Base-by-base conservation (phyloP, 2,888 invertebrate genomes). In the Trissolcus brochymenae region DNA sequence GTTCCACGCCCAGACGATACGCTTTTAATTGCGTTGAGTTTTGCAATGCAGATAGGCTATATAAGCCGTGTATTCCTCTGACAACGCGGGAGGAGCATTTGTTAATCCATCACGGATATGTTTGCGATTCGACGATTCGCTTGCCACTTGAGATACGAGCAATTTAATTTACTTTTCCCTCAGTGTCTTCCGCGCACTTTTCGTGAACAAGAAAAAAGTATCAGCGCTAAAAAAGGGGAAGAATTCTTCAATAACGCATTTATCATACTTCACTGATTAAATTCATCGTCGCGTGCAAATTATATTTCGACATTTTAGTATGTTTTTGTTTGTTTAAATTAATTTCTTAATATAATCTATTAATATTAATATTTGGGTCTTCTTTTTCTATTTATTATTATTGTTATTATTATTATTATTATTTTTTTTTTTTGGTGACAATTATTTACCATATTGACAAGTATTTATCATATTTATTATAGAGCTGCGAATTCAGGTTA, bases 1-100 rank as follows among this genome's bases (percentile, higher is more conserved):
- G 75, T 77, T 74, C 54, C 57, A 77, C 81, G 78, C 79, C 66
- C 78, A 76, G 73, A 76, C 83, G 83, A 85, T 84, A 83, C 81
- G 83, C 81, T 85, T 85, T 85, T 84, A 85, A 84, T 84, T 84
- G 85, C 83, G 81, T 80, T 79, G 80, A 64, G 80, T 85, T 85
- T 85, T 85, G 82, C 85, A 85, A 85, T 85, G 83, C 83, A 84
- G 81, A 84, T 85, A 79, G 78, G 75, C 76, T 67, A 78, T 25
- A 25, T 78, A 78, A 78, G 78, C 68, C 65, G 50, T 68, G 60
- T 72, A 67, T 65, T 50, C 51, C 71, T 40, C 50, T 70, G 70
- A 65, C 61, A 70, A 41, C 49, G 49, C 62, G 59, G 41, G 68
- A 60, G 68, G 53, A 76, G 70, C 61, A 76, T 65, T 71, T 76